Conservation (phyloP, 1,140 invertebrate genomes). For the Orchestia grillus region DNA sequence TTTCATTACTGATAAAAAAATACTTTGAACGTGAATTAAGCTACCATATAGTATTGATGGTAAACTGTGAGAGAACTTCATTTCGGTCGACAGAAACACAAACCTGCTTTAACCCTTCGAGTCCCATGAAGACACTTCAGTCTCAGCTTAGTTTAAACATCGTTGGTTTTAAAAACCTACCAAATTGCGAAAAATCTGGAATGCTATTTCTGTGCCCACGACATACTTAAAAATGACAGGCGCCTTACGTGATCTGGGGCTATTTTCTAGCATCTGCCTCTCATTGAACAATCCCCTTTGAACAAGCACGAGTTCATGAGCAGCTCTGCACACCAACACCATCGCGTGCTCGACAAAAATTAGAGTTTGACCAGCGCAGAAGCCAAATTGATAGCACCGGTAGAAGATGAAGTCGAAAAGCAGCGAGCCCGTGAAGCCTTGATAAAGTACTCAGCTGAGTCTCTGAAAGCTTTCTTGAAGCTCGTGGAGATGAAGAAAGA, state of each 20-base stretch:
- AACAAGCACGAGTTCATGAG: not conserved
- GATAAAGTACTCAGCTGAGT: not conserved
- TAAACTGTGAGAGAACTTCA: too few species aligned
- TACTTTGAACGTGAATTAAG: too few species aligned
- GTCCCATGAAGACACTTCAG: too few species aligned
- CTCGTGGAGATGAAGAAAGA: constrained; percentile 18
- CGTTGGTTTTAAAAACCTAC: too few species aligned
- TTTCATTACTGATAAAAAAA: too few species aligned
- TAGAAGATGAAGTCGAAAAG: not conserved
- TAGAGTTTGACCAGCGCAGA: not conserved
- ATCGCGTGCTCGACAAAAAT: not conserved
- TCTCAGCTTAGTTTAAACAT: too few species aligned
- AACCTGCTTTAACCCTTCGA: too few species aligned
- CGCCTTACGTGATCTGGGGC: not conserved
- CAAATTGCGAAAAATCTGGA: too few species aligned
- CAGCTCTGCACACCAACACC: not conserved
- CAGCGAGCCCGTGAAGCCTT: not conserved
- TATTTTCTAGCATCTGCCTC: not conserved
- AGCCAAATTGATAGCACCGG: not conserved
- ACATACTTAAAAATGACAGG: not conserved
- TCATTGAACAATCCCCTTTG: not conserved
- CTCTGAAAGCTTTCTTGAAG: constrained; percentile 25
- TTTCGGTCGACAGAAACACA: too few species aligned
- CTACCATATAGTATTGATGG: too few species aligned
- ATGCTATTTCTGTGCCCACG: too few species aligned